phyloP scores from a whole-genome alignment of 2,797 vertebrate species.

The Streptopelia turtur region DNA sequence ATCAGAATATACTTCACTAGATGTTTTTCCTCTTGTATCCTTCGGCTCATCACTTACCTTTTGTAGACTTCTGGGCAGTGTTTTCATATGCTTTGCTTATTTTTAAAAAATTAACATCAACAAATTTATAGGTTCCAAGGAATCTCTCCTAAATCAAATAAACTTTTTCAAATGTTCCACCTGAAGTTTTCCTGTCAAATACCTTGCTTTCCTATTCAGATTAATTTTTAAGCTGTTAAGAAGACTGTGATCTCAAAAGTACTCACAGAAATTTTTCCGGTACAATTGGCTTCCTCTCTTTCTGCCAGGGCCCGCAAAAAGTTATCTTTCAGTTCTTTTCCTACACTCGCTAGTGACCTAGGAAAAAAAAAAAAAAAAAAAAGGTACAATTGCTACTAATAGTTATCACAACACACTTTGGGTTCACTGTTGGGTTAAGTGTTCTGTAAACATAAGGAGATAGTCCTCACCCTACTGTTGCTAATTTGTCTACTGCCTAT shows the following conservation, averaged over 20 bases:
- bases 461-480: accelerated
- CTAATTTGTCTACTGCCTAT: not conserved
- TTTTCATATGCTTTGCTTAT: not conserved
- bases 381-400: not conserved
- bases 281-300: constrained; percentile 86
- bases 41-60: not conserved
- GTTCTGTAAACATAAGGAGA: not conserved
- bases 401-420: not conserved
- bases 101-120: not conserved
- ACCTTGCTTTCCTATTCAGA: accelerated
- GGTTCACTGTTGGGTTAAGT: not conserved
- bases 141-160: not conserved
- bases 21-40: not conserved
- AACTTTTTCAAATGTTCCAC: not conserved
- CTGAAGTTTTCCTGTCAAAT: not conserved
- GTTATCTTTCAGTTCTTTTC: constrained; percentile 85
- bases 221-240: not conserved
- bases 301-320: constrained; percentile 86
- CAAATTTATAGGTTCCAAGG: not conserved
- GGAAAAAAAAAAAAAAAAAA: constrained; percentile 66
- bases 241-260: constrained; percentile 11
- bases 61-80: not conserved
- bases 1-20: not conserved
- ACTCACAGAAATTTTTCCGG: constrained; percentile 88
- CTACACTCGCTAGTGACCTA: constrained; percentile 83